These are phyloP conservation scores for Sympetrum striolatum DNA, from an alignment of 2,888 invertebrate species.

Conservation along the genomic window DNA sequence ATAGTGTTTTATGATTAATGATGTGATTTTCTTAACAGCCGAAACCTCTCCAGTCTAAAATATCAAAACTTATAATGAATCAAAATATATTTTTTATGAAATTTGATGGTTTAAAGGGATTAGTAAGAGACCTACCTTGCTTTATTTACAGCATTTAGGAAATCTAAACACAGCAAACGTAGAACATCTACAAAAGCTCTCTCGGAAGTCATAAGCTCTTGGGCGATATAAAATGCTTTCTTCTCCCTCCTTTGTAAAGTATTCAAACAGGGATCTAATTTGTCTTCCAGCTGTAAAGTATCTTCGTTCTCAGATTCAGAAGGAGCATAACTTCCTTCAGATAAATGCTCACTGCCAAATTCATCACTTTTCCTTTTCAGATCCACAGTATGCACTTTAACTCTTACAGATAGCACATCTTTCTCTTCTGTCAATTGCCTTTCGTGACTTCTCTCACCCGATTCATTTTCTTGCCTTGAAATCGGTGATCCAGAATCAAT, in stretches of 20 bases:
- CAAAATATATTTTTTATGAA: too few species aligned
- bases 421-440: background rate
- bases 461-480: background rate
- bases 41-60: too few species aligned
- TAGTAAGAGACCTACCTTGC: background rate
- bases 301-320: conserved; percentile 48
- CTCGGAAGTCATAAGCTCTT: conserved; percentile 65
- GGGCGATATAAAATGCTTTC: conserved; percentile 62
- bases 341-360: conserved; percentile 45
- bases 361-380: conserved; percentile 20
- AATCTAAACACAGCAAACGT: conserved; percentile 63
- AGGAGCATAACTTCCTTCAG: conserved; percentile 49
- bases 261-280: conserved; percentile 44
- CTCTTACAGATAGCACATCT: background rate
- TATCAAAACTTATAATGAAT: too few species aligned
- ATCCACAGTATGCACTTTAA: background rate
- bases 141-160: conserved; percentile 57
- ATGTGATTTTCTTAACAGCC: too few species aligned
- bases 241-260: conserved; percentile 52
- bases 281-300: conserved; percentile 8
- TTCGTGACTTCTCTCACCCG: background rate
- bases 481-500: background rate
- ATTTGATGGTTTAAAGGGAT: too few species aligned
- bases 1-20: too few species aligned
- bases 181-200: conserved; percentile 64